Evolutionary conservation across 1,140 invertebrate genomes (phyloP).

Genomic region (Batillaria attramentaria): DNA sequence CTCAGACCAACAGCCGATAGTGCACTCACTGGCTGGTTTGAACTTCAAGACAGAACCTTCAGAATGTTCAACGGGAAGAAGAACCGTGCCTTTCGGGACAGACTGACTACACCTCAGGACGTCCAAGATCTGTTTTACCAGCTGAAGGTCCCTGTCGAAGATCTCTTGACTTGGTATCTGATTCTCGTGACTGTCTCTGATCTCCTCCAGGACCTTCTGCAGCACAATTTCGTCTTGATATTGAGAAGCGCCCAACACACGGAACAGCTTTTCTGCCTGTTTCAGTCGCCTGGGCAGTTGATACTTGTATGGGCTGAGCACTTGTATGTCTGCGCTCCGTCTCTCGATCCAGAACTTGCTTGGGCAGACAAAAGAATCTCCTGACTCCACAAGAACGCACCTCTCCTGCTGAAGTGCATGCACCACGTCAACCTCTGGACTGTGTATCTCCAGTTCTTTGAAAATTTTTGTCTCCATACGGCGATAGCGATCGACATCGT

Average conservation of each 20-base stretch:
- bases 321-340: constrained; percentile 1
- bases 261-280: constrained; percentile 13
- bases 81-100: constrained; percentile 4
- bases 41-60: constrained; percentile 33
- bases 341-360: constrained; percentile 18
- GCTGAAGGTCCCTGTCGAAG: constrained; percentile 14
- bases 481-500: too few relatives aligned
- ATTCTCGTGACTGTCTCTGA: constrained; percentile 21
- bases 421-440: too few relatives aligned
- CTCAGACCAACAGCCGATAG: not conserved
- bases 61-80: constrained; percentile 38
- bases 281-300: constrained; percentile 28
- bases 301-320: constrained; percentile 40
- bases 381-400: too few relatives aligned
- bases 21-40: constrained; percentile 44
- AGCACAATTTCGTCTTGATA: constrained; percentile 16
- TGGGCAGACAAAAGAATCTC: too few relatives aligned
- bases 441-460: too few relatives aligned
- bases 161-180: not conserved
- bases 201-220: constrained; percentile 19
- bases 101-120: constrained; percentile 15
- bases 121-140: constrained; percentile 30
- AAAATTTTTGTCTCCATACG: too few relatives aligned
- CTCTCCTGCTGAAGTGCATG: too few relatives aligned
- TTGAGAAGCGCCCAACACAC: not conserved